Percentiles rank a stretch among this genome's conserved stretches.
Conservation (phyloP, 2,888 invertebrate genomes). For the Teleogryllus oceanicus region DNA sequence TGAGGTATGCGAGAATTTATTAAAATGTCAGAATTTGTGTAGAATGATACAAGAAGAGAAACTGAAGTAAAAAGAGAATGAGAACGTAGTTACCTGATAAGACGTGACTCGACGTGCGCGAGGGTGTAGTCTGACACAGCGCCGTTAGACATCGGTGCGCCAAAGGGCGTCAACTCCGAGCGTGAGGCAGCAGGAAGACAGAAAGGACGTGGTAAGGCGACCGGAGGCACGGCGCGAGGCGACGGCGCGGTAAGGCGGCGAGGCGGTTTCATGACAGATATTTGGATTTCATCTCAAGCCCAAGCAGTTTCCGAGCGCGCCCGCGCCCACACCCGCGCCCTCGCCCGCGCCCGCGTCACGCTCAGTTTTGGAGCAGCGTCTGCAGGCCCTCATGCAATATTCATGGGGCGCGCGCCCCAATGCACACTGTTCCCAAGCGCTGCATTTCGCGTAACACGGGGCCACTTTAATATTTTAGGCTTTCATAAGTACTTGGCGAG, state of each 20-base stretch:
- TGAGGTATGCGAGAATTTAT: too few relatives aligned
- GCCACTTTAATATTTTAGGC: slow-evolving; percentile 18
- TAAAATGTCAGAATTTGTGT: too few relatives aligned
- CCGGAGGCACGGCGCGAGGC: not conserved
- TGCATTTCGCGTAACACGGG: slow-evolving; percentile 2
- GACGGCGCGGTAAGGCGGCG: not conserved
- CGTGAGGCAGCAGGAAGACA: too few relatives aligned
- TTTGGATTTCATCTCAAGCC: slow-evolving; percentile 18
- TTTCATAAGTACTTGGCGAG: slow-evolving; percentile 10
- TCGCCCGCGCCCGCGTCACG: not conserved
- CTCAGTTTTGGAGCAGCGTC: not conserved
- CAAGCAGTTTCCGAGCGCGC: not conserved
- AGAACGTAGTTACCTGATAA: too few relatives aligned
- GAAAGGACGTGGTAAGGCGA: not conserved
- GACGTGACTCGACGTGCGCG: too few relatives aligned
- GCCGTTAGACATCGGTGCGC: too few relatives aligned
- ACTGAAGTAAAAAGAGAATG: too few relatives aligned
- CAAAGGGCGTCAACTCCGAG: too few relatives aligned
- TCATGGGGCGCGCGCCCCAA: not conserved
- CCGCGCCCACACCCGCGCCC: not conserved
- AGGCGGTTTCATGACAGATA: not conserved
- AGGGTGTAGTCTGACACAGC: too few relatives aligned
- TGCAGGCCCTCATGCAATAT: not conserved
- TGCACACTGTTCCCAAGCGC: not conserved
- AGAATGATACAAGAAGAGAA: too few relatives aligned